Conservation (phyloP, 2,888 invertebrate species). For the Spodoptera picta region DNA sequence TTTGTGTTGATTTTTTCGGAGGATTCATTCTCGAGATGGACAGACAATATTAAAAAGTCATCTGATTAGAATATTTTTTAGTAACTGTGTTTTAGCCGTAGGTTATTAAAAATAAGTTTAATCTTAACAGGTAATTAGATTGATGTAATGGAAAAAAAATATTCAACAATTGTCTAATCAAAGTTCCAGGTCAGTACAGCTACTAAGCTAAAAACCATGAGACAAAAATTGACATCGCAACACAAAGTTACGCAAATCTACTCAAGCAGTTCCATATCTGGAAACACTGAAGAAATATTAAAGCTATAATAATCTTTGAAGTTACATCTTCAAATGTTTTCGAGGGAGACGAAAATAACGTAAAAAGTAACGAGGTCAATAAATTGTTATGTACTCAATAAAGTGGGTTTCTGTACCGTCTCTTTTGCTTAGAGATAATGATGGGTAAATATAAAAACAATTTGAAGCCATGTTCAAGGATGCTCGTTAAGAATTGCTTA, state of each 20-base stretch:
- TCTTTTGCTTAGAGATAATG: conserved; percentile 32
- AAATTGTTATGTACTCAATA: conserved; percentile 39
- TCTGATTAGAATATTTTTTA: too few species aligned
- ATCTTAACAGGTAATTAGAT: too few species aligned
- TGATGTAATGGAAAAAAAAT: too few species aligned
- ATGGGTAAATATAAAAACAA: conserved; percentile 6
- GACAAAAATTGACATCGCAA: conserved; percentile 3
- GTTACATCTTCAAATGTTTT: conserved; percentile 42
- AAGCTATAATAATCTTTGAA: conserved; percentile 45
- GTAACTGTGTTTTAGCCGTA: too few species aligned
- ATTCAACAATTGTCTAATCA: too few species aligned
- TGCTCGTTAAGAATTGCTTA: not conserved
- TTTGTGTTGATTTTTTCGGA: not conserved
- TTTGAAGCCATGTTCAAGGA: not conserved
- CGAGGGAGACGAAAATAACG: conserved; percentile 40
- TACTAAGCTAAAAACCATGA: too few species aligned
- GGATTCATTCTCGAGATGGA: too few species aligned
- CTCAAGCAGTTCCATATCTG: conserved; percentile 8
- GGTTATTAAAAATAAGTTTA: too few species aligned
- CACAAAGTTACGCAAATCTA: not conserved
- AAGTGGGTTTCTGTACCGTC: conserved; percentile 19
- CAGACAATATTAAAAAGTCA: too few species aligned
- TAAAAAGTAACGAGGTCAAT: conserved; percentile 58
- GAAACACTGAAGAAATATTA: conserved; percentile 30
- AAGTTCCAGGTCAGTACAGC: too few species aligned